These are phyloP conservation scores for Bufo gargarizans DNA, from an alignment of 2,113 vertebrate species.

Conservation along the genomic window DNA sequence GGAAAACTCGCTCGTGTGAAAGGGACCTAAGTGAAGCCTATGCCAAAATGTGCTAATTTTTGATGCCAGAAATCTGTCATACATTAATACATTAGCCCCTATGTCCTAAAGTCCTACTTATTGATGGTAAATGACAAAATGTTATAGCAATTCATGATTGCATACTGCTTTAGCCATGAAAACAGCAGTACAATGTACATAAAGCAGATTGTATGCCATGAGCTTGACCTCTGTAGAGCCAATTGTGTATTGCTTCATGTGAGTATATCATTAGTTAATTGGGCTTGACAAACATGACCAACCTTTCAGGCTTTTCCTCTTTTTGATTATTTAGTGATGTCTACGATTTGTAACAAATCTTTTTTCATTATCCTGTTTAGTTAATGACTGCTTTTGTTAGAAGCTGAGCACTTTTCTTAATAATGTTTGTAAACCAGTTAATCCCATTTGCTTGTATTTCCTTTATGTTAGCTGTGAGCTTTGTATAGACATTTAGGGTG, in stretches of 20 bases:
- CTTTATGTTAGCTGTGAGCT: neutral
- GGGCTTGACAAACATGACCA: neutral
- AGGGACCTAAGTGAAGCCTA: no score
- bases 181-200: neutral
- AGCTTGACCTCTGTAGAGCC: neutral
- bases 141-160: no score
- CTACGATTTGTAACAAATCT: neutral
- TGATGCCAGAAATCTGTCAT: no score
- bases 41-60: no score
- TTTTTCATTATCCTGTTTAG: conserved; percentile 1
- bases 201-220: neutral
- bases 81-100: no score
- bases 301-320: neutral
- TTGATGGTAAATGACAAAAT: neutral
- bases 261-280: conserved; percentile 16
- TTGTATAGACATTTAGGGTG: neutral
- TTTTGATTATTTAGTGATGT: neutral
- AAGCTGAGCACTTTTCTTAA: neutral
- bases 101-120: no score
- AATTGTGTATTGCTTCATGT: neutral
- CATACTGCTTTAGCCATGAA: no score
- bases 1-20: no score
- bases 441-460: neutral
- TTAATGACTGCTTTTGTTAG: conserved; percentile 1
- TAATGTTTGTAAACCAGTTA: conserved; percentile 22